Base-by-base conservation (phyloP, 2,797 vertebrate genomes). In the Dallia pectoralis region DNA sequence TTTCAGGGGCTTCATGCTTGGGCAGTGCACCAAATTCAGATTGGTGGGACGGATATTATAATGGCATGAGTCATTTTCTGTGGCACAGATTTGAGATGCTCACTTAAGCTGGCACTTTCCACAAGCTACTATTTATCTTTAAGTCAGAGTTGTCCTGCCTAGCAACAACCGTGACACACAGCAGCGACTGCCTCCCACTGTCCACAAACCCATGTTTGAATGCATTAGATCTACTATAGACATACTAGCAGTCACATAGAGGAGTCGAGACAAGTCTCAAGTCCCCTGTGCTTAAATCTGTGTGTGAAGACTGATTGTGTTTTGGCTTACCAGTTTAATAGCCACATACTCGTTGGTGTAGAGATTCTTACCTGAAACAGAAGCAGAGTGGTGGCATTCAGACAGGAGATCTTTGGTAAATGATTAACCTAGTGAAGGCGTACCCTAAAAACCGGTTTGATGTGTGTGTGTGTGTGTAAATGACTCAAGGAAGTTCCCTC, bases 261-360 rank as follows among this genome's bases (percentile, higher is more conserved):
- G 5, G 36, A 40, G 36, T 40, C 36, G 36, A 9, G 36, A 6
- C 36, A 40, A 40, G 36, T 7, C 36, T 40, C 1, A 40, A 3
- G 36, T 40, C 36, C 36, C 36, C 36, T 40, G 36, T 40, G 36
- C 36, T 40, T 5, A 40, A 4, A 9, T 40, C 36, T 40, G n/a
- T n/a, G n/a, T n/a, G n/a, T n/a, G n/a, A n/a, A n/a, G n/a, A n/a
- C n/a, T n/a, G n/a, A n/a, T n/a, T n/a, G n/a, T n/a, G n/a, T n/a
- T n/a, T n/a, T n/a, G n/a, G 51, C 97, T 95, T 87, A 99, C 98
- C 97, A 99, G 93, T 96, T 99, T 99, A 91, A 99, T 99, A 81
- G 98, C 98, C 93, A 99, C 98, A 88, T 99, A 99, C 91, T 99
- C 98, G 81, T 99, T 99, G 87, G 97, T 99, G 92, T 99, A 99